Evolutionary conservation across 2,888 invertebrate genomes (phyloP), one percentile per base, ranked within the genome.

Genomic region (Campaea margaritaria): DNA sequence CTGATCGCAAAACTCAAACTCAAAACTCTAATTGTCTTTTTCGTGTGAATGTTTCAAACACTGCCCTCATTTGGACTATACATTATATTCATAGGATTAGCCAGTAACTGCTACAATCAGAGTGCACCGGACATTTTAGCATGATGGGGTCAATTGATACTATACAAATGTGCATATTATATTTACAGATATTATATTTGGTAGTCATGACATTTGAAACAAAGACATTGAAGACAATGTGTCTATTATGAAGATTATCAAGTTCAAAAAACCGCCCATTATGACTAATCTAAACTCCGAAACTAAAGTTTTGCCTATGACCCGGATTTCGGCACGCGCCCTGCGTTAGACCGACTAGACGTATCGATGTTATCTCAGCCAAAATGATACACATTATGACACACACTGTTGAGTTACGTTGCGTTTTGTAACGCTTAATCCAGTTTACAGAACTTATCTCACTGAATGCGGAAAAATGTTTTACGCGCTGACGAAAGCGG

Each of bases 351-450:
- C 48, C 58, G 41, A 46, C 44, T 47, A 4, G 48, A 55, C 38
- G 39, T 31, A 54, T 51, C 45, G 42, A 60, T 51, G 28, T 36
- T 57, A 58, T 57, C 61, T 12, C 48, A 14, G 31, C 46, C 16
- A 45, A 56, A 54, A 52, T 58, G 54, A 44, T 41, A 39, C 47
- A 56, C 55, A 57, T 62, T 57, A 62, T 54, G 16, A 46, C 45
- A 47, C 43, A 41, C 47, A 41, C 59, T 58, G 58, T 60, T 39
- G 51, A 50, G 21, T 45, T 43, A 47, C 51, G 31, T 47, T 52
- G 50, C 43, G 38, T 64, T 59, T 59, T 62, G 57, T 57, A 51
- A 50, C 15, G 36, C 14, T 47, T 21, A 62, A 57, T 67, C 51
- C 46, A 54, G 49, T 58, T 61, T 41, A 52, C 48, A 41, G 53